These are phyloP conservation scores for Nothobranchius furzeri DNA, from an alignment of 2,113 vertebrate genomes.

Conservation along the genomic window DNA sequence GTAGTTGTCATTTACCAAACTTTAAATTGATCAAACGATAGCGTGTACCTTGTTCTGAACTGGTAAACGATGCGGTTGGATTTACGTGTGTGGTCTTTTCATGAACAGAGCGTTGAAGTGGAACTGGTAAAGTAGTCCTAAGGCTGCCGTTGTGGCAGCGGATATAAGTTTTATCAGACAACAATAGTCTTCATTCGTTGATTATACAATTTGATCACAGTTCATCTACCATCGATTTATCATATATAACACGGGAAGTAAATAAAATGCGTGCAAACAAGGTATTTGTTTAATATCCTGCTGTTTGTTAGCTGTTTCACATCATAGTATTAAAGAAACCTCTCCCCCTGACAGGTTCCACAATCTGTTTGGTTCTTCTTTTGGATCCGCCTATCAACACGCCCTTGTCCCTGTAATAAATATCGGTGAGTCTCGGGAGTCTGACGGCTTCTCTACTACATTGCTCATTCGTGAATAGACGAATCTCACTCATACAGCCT, in stretches of 20 bases:
- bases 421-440: constrained; percentile 56
- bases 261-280: neutral
- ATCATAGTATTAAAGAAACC: constrained; percentile 14
- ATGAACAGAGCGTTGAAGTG: too few species aligned
- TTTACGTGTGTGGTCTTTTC: too few species aligned
- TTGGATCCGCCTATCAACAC: constrained; percentile 74
- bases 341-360: constrained; percentile 47
- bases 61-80: too few species aligned
- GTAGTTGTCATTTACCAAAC: too few species aligned
- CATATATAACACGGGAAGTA: too few species aligned
- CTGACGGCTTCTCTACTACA: constrained; percentile 22
- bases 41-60: neutral
- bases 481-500: neutral
- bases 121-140: too few species aligned
- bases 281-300: neutral
- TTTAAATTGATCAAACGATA: neutral
- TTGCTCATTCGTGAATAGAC: constrained; percentile 11
- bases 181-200: too few species aligned
- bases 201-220: too few species aligned
- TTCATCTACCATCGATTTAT: too few species aligned
- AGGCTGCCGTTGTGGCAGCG: too few species aligned
- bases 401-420: constrained; percentile 69
- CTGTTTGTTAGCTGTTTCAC: neutral
- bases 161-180: too few species aligned
- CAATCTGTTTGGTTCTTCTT: constrained; percentile 60